Conservation (phyloP, 2,113 vertebrate species). For the Limnothrissa miodon region DNA sequence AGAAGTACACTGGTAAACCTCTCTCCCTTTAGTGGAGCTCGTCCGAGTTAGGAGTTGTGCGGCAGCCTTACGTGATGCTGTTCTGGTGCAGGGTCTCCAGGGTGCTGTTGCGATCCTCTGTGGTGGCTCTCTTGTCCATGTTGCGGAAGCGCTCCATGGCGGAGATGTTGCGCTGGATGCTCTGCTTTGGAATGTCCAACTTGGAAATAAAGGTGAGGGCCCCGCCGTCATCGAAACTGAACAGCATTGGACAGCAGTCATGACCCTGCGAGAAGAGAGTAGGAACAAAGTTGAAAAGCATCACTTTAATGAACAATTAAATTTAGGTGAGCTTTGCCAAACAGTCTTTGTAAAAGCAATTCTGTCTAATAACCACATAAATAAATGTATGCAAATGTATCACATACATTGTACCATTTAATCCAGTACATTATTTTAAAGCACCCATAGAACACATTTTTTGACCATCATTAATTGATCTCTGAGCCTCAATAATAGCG, state of each 20-base stretch:
- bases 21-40: no score
- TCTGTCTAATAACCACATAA: neutral
- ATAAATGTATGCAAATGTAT: neutral
- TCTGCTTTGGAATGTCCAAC: constrained; percentile 97
- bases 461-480: no score
- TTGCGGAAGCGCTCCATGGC: constrained; percentile 99
- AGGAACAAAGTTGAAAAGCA: neutral
- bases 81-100: constrained; percentile 98
- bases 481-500: no score
- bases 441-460: no score
- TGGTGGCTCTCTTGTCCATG: constrained; percentile 98
- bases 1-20: no score
- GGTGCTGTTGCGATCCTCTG: constrained; percentile 92
- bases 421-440: no score
- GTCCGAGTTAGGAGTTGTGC: neutral
- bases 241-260: constrained; percentile 98
- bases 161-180: constrained; percentile 95
- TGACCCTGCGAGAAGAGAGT: constrained; percentile 79
- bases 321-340: neutral
- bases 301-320: neutral
- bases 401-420: no score
- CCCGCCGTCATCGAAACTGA: constrained; percentile 90
- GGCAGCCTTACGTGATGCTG: constrained; percentile 89
- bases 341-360: neutral
- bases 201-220: constrained; percentile 89